Evolutionary conservation across 2,888 invertebrate genomes (phyloP), one percentile per base, ranked within the genome.

Genomic region (Ptychoptera albimana): DNA sequence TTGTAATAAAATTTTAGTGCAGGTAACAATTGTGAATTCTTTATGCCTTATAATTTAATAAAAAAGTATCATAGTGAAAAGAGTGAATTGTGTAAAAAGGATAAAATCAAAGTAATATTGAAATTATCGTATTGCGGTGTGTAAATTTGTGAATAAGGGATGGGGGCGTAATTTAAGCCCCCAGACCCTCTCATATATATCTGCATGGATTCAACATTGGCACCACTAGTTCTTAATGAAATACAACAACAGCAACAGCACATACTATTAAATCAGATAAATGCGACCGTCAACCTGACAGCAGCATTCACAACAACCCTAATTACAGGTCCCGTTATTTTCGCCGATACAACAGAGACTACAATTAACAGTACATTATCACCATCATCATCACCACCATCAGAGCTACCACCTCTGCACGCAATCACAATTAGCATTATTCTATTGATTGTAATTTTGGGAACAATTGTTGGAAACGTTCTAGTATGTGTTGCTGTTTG

Each of bases 401-500:
- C 50, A 31, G 37, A 44, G 12, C 44, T 51, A 32, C 49, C 64
- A 1, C 59, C 62, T 2, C 43, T 64, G 43, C 62, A 70, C 39
- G 69, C 82, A 47, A 74, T 87, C 52, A 60, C 85, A 51, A 76
- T 87, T 52, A 76, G 79, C 48, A 69, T 82, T 49, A 69, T 87
- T 48, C 72, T 87, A 54, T 71, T 84, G 52, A 71, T 77, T 55
- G 79, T 87, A 39, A 83, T 87, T 51, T 63, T 83, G 48, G 82
- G 80, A 50, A 88, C 88, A 4, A 78, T 86, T 49, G 75, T 88
- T 46, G 88, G 88, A 40, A 94, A 98, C 69, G 77, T 93, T 46
- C 71, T 96, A 47, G 94, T 97, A 54, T 94, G 93, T 64, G 79
- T 93, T 32, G 96, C 96, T 46, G 93, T 97, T 44, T 87, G 91